A percentile compares a stretch with the other conserved stretches of the same genome.
phyloP scores from a whole-genome alignment of 2,113 vertebrate species.

The Lichenostomus cassidix region DNA sequence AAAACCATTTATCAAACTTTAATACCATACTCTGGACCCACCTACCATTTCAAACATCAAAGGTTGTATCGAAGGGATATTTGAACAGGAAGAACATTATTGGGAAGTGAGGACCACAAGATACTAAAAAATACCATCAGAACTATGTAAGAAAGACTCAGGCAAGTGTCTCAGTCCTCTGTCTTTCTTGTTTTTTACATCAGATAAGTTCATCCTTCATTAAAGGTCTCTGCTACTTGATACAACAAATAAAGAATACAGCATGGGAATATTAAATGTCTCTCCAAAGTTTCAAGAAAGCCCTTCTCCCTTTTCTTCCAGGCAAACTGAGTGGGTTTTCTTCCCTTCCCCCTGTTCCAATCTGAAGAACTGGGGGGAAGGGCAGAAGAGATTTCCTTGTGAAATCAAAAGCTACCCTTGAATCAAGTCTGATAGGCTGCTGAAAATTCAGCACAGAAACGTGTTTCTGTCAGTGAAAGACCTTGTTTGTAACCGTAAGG shows the following conservation, averaged over 20 bases:
- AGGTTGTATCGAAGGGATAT: background rate
- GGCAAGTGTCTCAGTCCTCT: background rate
- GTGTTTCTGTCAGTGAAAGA: conserved; percentile 51
- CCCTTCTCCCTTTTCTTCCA: background rate
- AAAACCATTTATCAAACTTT: background rate
- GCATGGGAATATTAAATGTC: background rate
- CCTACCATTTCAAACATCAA: background rate
- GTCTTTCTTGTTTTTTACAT: background rate
- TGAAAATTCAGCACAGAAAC: conserved; percentile 6
- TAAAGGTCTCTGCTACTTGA: background rate
- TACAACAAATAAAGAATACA: background rate
- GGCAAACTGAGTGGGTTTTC: background rate
- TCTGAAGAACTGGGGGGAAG: background rate
- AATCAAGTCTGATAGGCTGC: conserved; percentile 1
- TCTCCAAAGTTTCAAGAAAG: background rate
- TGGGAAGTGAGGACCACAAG: background rate
- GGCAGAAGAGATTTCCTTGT: background rate
- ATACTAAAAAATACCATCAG: background rate
- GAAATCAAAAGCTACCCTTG: conserved; percentile 48
- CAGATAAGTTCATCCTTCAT: background rate
- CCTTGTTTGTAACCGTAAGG: conserved; percentile 56
- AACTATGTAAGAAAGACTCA: background rate
- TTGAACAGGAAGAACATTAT: background rate
- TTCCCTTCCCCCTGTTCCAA: fast-evolving
- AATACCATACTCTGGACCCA: background rate